phyloP scores from a whole-genome alignment of 2,888 invertebrate genomes.

The Gnatocerus cornutus region DNA sequence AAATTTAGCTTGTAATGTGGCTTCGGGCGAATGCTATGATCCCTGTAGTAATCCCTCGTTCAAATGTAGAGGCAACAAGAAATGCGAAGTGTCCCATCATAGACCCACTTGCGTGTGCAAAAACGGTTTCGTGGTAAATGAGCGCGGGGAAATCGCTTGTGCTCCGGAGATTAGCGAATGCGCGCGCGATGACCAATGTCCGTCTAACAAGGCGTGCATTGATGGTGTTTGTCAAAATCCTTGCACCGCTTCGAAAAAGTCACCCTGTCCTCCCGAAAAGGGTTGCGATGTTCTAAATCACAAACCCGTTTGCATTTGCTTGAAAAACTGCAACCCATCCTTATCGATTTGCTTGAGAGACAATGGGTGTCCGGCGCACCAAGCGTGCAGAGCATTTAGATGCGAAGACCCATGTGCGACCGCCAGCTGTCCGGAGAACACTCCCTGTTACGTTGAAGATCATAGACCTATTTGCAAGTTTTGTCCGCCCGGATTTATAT shows the following conservation, averaged over 20 bases:
- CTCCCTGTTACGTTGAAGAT: conserved; percentile 95
- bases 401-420: conserved; percentile 93
- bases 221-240: conserved; percentile 91
- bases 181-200: conserved; percentile 86
- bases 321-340: conserved; percentile 89
- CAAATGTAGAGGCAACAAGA: conserved; percentile 86
- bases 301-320: conserved; percentile 89
- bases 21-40: conserved; percentile 83
- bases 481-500: conserved; percentile 94
- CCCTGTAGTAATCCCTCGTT: conserved; percentile 82
- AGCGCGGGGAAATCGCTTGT: conserved; percentile 89
- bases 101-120: conserved; percentile 91
- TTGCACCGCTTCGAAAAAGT: conserved; percentile 78
- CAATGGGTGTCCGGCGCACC: conserved; percentile 88
- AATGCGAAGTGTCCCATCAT: conserved; percentile 91
- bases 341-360: conserved; percentile 92
- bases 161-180: conserved; percentile 87
- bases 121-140: conserved; percentile 90
- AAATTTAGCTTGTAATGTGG: conserved; percentile 81
- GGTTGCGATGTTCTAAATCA: conserved; percentile 92
- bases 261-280: conserved; percentile 87
- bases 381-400: conserved; percentile 91
- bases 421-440: conserved; percentile 87
- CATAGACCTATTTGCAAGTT: conserved; percentile 97
- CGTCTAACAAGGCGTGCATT: conserved; percentile 88